Percentiles rank a stretch among this genome's conserved stretches.
These are phyloP conservation scores for Brachionus rubens DNA, from an alignment of 1,140 invertebrate species.

Conservation along the genomic window DNA sequence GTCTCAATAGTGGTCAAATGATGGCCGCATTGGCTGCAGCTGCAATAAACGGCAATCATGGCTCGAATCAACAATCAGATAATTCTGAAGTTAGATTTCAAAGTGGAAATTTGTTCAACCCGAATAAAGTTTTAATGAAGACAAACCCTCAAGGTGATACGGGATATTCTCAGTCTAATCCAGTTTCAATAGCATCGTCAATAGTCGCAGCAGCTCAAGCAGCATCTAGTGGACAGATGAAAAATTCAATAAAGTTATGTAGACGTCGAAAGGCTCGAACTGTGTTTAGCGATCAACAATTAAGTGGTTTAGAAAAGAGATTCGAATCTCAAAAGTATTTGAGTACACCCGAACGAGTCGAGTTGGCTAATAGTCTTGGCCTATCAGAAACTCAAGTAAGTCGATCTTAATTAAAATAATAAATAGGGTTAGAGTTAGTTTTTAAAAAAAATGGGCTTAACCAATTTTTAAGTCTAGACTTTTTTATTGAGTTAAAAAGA, in stretches of 20 bases:
- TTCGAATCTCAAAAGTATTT: constrained; percentile 98
- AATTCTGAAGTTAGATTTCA: not conserved
- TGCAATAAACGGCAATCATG: not conserved
- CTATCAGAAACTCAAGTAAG: constrained; percentile 84
- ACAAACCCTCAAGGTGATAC: too few relatives aligned
- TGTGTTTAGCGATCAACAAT: constrained; percentile 95
- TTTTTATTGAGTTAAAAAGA: constrained; percentile 7
- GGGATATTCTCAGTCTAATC: not conserved
- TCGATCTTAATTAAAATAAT: not conserved
- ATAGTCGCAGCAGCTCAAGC: constrained; percentile 21
- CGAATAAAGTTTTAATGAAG: too few relatives aligned
- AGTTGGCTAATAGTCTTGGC: constrained; percentile 88
- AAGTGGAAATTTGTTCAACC: too few relatives aligned
- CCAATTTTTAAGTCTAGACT: constrained; percentile 36
- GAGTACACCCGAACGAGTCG: constrained; percentile 95
- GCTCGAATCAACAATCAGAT: not conserved
- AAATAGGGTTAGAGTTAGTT: not conserved
- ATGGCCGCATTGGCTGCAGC: not conserved
- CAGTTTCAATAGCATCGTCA: not conserved
- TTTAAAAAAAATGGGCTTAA: constrained; percentile 7
- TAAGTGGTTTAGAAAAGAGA: constrained; percentile 89
- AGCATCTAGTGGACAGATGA: constrained; percentile 11
- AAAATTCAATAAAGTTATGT: constrained; percentile 58
- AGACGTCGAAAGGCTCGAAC: constrained; percentile 95
- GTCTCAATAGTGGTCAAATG: not conserved